Percentiles rank a stretch among this genome's conserved stretches.
Conservation (phyloP, 1,140 invertebrate genomes). For the Diprion similis region DNA sequence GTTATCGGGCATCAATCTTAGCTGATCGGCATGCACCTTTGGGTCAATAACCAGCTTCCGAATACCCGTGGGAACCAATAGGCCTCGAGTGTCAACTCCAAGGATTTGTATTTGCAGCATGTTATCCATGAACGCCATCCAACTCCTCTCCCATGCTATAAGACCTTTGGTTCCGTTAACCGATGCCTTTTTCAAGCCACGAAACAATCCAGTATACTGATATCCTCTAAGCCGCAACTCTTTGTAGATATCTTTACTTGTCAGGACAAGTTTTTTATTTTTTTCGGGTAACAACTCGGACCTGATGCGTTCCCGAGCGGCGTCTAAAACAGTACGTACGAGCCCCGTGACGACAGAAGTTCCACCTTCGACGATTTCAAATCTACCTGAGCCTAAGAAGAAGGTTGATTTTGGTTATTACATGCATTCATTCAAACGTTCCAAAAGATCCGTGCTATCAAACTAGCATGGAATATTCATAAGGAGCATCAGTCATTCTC, state of each 20-base stretch:
- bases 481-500: constrained; percentile 45
- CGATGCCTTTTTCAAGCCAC: constrained; percentile 64
- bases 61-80: constrained; percentile 85
- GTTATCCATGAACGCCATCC: constrained; percentile 88
- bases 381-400: constrained; percentile 48
- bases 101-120: constrained; percentile 85
- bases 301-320: constrained; percentile 46
- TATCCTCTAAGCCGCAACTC: constrained; percentile 86
- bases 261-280: constrained; percentile 30
- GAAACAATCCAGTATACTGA: constrained; percentile 83
- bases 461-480: too few relatives aligned
- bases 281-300: constrained; percentile 6
- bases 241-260: constrained; percentile 84
- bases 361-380: constrained; percentile 75
- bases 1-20: background rate
- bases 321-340: constrained; percentile 63
- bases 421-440: too few relatives aligned
- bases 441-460: too few relatives aligned
- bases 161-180: constrained; percentile 55
- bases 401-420: too few relatives aligned
- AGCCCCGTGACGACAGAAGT: constrained; percentile 75
- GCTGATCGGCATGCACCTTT: constrained; percentile 57
- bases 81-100: constrained; percentile 70
- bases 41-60: constrained; percentile 78
- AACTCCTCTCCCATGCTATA: constrained; percentile 75